Percentiles rank a stretch among this genome's conserved stretches.
These are phyloP conservation scores for Zingel zingel DNA, from an alignment of 2,113 vertebrate species.

Conservation along the genomic window DNA sequence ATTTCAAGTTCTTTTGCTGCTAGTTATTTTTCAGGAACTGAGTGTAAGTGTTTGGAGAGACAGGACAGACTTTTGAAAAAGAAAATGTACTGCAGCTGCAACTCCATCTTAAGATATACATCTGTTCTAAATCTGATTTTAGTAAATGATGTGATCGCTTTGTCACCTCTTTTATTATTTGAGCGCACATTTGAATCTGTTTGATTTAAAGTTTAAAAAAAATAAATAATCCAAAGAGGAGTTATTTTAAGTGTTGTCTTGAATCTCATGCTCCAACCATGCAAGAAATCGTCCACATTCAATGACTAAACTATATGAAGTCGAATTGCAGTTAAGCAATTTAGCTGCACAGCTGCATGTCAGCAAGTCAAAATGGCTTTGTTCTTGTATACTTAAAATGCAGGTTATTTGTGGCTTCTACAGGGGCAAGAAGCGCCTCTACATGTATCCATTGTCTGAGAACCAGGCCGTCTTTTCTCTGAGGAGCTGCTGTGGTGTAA, in stretches of 20 bases:
- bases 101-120: conserved; percentile 13
- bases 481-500: conserved; percentile 70
- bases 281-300: conserved; percentile 14
- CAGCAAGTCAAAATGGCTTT: conserved; percentile 24
- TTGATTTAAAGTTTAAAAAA: conserved; percentile 6
- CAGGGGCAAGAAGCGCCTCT: conserved; percentile 28
- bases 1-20: conserved; percentile 68
- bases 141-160: conserved; percentile 14
- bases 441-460: conserved; percentile 63
- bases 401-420: conserved; percentile 17
- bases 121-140: conserved; percentile 34
- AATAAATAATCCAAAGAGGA: conserved; percentile 1
- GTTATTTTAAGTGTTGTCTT: conserved; percentile 36
- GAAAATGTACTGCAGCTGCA: conserved; percentile 9
- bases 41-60: conserved; percentile 28
- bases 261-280: conserved; percentile 17
- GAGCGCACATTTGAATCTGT: conserved; percentile 21
- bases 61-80: background rate
- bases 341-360: background rate
- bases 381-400: conserved; percentile 36
- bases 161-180: conserved; percentile 3
- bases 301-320: background rate
- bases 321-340: conserved; percentile 33
- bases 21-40: conserved; percentile 61
- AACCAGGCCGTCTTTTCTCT: conserved; percentile 57